Base-by-base conservation (phyloP, 2,113 vertebrate species). In the Phalacrocorax brasilianus region DNA sequence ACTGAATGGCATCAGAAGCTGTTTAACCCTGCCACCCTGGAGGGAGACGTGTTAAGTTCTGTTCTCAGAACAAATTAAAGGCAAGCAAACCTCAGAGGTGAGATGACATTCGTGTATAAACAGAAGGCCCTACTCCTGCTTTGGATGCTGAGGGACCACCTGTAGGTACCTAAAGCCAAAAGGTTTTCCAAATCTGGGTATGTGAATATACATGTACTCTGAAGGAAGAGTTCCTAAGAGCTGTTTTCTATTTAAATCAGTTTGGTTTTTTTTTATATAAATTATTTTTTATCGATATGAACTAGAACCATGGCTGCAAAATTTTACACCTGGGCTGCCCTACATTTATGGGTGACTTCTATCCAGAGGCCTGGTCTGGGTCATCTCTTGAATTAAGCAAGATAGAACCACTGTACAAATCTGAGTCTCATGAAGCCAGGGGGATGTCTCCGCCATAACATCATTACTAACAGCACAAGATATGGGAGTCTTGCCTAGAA, bases 141-240 rank as follows among this genome's bases (percentile, higher is more conserved):
- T 21, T 58, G 78, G n/a, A 62, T 13, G 21, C 40, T 22, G 24
- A 83, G 38, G 40, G 91, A 78, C 21, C 38, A 95, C 44, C 33
- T 49, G 33, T 5, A 77, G 26, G 14, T 40, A 65, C 22, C 32
- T 50, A 77, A 88, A 71, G 33, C 15, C 45, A 52, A 79, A 85
- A 74, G 32, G 12, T 63, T 72, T 80, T 67, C 61, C 52, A 81
- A 26, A 70, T 53, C 50, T 63, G 72, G 14, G 1, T n/a, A 16
- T 16, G 23, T 28, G 19, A 85, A 73, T 42, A 23, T 2, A 56
- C 1, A 16, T 0, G 1, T 10, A 73, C 0, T 3, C 12, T n/a
- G 52, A 66, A 52, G 27, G 38, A 70, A 35, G 22, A 30, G 12
- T 44, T 49, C 19, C 24, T 42, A 14, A 75, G 18, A 80, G 20